Percentiles rank a stretch among this genome's conserved stretches.
phyloP scores from a whole-genome alignment of 2,888 invertebrate species.

The Andrena marginata region DNA sequence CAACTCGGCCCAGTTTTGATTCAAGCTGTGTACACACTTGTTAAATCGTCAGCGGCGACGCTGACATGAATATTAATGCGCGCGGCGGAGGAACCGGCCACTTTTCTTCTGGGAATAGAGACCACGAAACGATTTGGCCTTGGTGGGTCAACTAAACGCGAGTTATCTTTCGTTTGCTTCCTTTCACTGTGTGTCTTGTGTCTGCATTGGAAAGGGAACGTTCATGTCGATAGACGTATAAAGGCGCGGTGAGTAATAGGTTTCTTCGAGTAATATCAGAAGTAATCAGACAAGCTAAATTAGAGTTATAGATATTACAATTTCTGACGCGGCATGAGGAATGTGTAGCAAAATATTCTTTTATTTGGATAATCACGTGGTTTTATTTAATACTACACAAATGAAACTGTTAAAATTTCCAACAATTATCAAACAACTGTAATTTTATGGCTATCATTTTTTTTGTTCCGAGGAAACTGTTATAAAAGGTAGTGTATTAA shows the following conservation, averaged over 20 bases:
- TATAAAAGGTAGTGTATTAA: too few species aligned
- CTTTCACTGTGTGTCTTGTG: constrained; percentile 1
- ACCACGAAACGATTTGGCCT: constrained; percentile 54
- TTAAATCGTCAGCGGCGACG: constrained; percentile 32
- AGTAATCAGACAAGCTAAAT: too few species aligned
- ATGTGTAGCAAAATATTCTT: too few species aligned
- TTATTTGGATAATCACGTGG: too few species aligned
- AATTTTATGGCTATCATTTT: too few species aligned
- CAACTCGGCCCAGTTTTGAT: constrained; percentile 59
- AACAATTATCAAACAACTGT: too few species aligned
- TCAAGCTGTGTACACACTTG: constrained; percentile 54
- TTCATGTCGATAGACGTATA: background rate
- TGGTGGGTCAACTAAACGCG: constrained; percentile 20
- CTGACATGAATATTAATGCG: constrained; percentile 70
- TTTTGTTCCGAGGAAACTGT: too few species aligned
- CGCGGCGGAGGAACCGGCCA: constrained; percentile 28
- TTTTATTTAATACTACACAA: too few species aligned
- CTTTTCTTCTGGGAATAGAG: constrained; percentile 59
- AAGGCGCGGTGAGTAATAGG: background rate
- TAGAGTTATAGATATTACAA: too few species aligned
- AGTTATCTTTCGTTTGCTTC: constrained; percentile 16
- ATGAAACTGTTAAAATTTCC: too few species aligned
- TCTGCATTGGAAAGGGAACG: constrained; percentile 4
- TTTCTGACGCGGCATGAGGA: too few species aligned
- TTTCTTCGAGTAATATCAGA: too few species aligned